These are phyloP conservation scores for Heliconius hermathena DNA, from an alignment of 1,140 invertebrate species.

Conservation along the genomic window DNA sequence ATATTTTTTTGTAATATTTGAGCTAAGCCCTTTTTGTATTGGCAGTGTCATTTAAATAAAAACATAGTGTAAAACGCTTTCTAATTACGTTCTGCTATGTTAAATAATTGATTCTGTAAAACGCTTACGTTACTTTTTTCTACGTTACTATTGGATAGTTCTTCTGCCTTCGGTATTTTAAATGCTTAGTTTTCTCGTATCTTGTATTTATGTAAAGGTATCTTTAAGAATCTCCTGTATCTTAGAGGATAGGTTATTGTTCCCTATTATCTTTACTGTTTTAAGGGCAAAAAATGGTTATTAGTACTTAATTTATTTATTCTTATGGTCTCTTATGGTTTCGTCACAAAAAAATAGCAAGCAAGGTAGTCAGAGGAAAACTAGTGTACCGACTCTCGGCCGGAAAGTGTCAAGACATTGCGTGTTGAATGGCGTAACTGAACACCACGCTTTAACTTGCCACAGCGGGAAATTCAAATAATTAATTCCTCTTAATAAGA, in stretches of 20 bases:
- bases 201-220: not conserved
- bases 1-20: not conserved
- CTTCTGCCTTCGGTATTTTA: not conserved
- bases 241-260: too few species aligned
- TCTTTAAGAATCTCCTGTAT: too few species aligned
- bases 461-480: not conserved
- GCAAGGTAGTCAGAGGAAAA: not conserved
- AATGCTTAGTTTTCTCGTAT: not conserved
- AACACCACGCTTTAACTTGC: not conserved
- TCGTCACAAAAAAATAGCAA: not conserved
- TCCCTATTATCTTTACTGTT: too few species aligned
- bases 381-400: not conserved
- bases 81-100: conserved; percentile 6
- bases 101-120: not conserved
- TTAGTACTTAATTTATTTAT: too few species aligned
- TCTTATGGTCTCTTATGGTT: too few species aligned
- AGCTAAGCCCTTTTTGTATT: not conserved
- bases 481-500: not conserved
- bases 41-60: not conserved
- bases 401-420: not conserved
- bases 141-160: not conserved
- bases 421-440: not conserved
- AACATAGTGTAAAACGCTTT: not conserved
- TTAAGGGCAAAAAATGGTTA: too few species aligned
- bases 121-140: not conserved